Base-by-base conservation (phyloP, 2,888 invertebrate genomes). In the Masnerella sp. region DNA sequence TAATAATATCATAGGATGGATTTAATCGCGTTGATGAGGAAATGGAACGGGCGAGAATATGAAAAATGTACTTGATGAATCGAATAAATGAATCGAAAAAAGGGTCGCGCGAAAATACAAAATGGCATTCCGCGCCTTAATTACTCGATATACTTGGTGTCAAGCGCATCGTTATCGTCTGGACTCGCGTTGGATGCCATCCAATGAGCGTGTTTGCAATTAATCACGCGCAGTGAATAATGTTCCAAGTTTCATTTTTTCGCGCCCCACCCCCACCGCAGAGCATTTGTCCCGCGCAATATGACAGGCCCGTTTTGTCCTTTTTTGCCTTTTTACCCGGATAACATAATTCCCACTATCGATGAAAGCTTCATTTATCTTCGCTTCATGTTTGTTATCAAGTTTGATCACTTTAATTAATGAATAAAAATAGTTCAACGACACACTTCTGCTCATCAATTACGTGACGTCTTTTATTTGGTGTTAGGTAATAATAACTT, bases 181-280 rank as follows among this genome's bases (percentile, higher is more conserved):
- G 54, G 61, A 62, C 64, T 68, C 14, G 58, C 47, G 52, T 68
- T 74, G 73, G 73, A 74, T 68, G 43, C 20, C 34, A 74, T 74
- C 73, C 73, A 74, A 74, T 68, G 56, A 51, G 49, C 68, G 68
- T 64, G 73, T 64, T 64, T 56, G 62, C 40, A 74, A 74, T 74
- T 74, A 68, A 74, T 74, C 73, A 74, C 62, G 11, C 25, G 43
- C 58, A 15, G 56, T 73, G 73, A 67, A 68, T 73, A 62, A 68
- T 73, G 73, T 73, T 54, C 62, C 25, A 42, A 62, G 67, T 62
- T 61, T 12, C 42, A 61, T 59, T 58, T 72, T 72, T 72, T 72
- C 28, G 12, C 15, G 22, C 30, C 49, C n/a, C 18, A n/a, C 49
- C 25, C 7, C 4, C 12, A 4, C 28, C 43, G 15, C 43, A 40